Percentiles rank a stretch among this genome's conserved stretches.
Conservation (phyloP, 2,113 vertebrate genomes). For the Xenus cinereus region DNA sequence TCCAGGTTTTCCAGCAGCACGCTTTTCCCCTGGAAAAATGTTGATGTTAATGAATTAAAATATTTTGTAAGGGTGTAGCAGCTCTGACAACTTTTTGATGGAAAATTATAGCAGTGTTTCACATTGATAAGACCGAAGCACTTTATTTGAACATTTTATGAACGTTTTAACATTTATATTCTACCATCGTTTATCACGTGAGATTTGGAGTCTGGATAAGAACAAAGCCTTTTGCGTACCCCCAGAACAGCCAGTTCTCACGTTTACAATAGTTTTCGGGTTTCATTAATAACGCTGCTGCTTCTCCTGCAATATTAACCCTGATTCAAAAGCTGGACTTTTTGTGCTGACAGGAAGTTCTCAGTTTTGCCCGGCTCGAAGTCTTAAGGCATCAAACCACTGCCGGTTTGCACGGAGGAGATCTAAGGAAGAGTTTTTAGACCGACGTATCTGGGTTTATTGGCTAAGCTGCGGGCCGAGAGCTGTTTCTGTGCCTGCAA, state of each 20-base stretch:
- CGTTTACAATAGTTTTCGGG: background rate
- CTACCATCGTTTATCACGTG: background rate
- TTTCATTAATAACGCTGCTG: background rate
- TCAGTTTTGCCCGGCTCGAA: fast-evolving
- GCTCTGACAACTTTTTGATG: background rate
- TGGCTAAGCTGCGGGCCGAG: background rate
- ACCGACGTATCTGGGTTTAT: background rate
- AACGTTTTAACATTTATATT: background rate
- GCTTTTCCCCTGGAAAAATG: background rate
- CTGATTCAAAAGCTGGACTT: background rate
- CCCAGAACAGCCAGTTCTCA: background rate
- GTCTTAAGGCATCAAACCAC: background rate
- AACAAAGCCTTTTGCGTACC: background rate
- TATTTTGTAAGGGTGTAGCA: background rate
- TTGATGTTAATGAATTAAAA: background rate
- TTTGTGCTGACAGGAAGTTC: background rate
- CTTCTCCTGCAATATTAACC: background rate
- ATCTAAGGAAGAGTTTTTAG: background rate
- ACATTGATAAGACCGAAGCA: background rate
- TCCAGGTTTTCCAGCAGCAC: background rate
- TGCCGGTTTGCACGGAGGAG: background rate
- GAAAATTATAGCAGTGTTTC: background rate
- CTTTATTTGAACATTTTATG: background rate
- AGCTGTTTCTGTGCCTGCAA: background rate
- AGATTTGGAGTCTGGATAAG: background rate